A percentile compares a stretch with the other conserved stretches of the same genome.
These are phyloP conservation scores for Notolabrus celidotus DNA, from an alignment of 2,797 vertebrate genomes.

Conservation along the genomic window DNA sequence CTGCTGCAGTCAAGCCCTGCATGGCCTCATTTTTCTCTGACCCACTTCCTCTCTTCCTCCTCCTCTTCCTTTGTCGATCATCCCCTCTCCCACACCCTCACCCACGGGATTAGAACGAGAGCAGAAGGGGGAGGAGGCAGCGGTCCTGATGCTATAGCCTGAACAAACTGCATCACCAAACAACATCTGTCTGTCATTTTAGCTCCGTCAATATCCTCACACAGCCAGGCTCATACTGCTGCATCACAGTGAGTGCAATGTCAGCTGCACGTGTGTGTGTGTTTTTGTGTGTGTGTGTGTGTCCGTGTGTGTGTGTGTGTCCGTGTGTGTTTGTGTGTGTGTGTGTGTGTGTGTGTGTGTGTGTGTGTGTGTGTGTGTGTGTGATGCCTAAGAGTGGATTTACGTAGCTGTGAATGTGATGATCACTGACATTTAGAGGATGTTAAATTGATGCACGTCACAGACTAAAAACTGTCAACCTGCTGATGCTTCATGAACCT, in stretches of 20 bases:
- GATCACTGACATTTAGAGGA: conserved; percentile 51
- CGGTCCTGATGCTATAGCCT: conserved; percentile 22
- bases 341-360: background rate
- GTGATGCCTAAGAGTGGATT: conserved; percentile 21
- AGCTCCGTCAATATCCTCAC: conserved; percentile 5
- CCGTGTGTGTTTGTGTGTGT: no score
- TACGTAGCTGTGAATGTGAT: conserved; percentile 37
- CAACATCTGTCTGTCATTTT: conserved; percentile 44
- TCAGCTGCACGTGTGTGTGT: background rate
- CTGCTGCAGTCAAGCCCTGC: conserved; percentile 62
- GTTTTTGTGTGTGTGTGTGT: conserved; percentile 3
- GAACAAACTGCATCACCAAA: background rate
- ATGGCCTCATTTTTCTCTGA: conserved; percentile 77
- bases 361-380: background rate
- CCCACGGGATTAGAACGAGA: conserved; percentile 66
- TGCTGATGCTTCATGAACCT: background rate
- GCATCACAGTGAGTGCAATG: conserved; percentile 5
- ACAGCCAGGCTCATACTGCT: conserved; percentile 6
- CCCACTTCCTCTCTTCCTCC: conserved; percentile 68
- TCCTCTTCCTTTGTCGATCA: conserved; percentile 23
- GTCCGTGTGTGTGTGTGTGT: background rate
- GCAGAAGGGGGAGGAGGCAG: conserved; percentile 5
- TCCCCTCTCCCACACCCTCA: conserved; percentile 36
- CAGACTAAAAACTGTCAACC: background rate
- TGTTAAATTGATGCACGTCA: conserved; percentile 1